Evolutionary conservation across 1,140 invertebrate genomes (phyloP), one percentile per base, ranked within the genome.

Genomic region (roundworm (Caenorhabditis elegans)): DNA sequence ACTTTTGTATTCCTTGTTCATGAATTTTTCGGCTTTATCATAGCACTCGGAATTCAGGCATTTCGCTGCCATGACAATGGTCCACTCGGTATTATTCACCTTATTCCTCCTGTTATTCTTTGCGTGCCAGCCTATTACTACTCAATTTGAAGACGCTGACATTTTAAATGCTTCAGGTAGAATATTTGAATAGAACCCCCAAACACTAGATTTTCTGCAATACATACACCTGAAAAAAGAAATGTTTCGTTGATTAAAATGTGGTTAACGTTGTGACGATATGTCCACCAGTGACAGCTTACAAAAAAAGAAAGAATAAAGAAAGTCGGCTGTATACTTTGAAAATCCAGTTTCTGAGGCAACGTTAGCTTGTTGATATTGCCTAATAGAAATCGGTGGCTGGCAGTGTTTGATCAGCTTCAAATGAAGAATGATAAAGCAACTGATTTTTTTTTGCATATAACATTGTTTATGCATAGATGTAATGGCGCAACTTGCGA

Each of bases 261-360:
- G n/a, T n/a, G 28, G 19, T 53, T 34, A 0, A 3, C 43, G 60
- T 31, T 70, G 60, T 70, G 55, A 60, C 28, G 55, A 36, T 60
- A 34, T 60, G 49, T 60, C 31, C 55, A 60, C 53, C 53, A 60
- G 39, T 17, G 26, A 55, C 24, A 34, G 28, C 34, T 70, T 39
- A 39, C 60, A 39, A 34, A 70, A 28, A 3, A 43, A 70, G 39
- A 70, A 70, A 70, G n/a, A n/a, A n/a, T n/a, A 70, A 70, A 34
- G 60, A 70, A 70, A 70, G 60, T 70, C 60, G 60, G 17, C 60
- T 70, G 60, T 70, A 70, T 70, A 70, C 60, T 70, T 70, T 70
- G 60, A 70, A 70, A 70, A 70, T 70, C 60, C 60, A 39, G 60
- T 70, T 70, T 34, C 60, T 70, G 55, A 34, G 55, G 34, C 31